These are phyloP conservation scores for Odontothrips loti DNA, from an alignment of 2,888 invertebrate species.

Conservation along the genomic window DNA sequence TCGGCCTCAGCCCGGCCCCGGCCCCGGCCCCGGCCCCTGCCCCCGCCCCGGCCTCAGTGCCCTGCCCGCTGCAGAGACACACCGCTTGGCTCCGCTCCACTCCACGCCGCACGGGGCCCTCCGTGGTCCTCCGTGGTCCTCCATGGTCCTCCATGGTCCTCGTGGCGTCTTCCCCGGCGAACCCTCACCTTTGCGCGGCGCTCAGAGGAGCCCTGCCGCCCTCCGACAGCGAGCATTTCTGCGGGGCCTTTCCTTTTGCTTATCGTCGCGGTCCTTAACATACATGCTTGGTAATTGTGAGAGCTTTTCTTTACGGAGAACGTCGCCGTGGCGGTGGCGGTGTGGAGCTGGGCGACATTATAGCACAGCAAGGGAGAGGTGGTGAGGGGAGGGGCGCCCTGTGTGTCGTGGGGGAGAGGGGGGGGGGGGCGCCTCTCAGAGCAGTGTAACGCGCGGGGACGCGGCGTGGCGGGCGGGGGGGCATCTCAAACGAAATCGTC, in stretches of 20 bases:
- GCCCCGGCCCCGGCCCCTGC: too few relatives aligned
- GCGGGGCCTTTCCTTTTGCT: not conserved
- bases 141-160: too few relatives aligned
- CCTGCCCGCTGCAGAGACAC: not conserved
- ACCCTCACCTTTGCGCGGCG: not conserved
- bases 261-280: too few relatives aligned
- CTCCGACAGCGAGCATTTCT: too few relatives aligned
- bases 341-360: too few relatives aligned
- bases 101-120: too few relatives aligned
- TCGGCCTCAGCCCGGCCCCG: not conserved
- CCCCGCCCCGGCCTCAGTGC: not conserved
- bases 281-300: too few relatives aligned
- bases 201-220: not conserved
- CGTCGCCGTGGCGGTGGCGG: too few relatives aligned
- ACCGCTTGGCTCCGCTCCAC: not conserved
- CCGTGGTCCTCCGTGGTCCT: too few relatives aligned
- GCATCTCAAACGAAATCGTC: constrained; percentile 15
- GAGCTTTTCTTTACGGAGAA: too few relatives aligned
- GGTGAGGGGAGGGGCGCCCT: not conserved
- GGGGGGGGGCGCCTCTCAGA: not conserved
- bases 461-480: not conserved
- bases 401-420: not conserved
- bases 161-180: too few relatives aligned
- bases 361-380: not conserved
- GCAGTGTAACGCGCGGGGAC: not conserved